Evolutionary conservation across 1,140 invertebrate species (phyloP).

Genomic region (Neodiprion fabricii): DNA sequence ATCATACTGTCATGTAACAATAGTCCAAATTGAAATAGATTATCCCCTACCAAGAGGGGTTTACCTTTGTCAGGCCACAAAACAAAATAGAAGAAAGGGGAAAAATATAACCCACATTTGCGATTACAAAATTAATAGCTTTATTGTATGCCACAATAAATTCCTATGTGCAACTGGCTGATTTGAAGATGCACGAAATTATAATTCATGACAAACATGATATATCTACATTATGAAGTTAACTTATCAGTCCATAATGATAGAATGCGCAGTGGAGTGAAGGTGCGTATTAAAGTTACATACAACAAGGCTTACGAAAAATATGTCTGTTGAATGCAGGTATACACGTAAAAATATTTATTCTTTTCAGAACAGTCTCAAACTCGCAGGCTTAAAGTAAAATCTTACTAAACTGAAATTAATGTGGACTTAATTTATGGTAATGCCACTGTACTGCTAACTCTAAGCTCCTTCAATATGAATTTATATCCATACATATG

Average conservation of each 20-base stretch:
- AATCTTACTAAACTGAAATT: neutral
- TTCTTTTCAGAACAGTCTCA: neutral
- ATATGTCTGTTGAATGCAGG: neutral
- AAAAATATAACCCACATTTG: too few species aligned
- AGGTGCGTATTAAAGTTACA: neutral
- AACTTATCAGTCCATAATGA: neutral
- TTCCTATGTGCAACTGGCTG: neutral
- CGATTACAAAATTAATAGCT: neutral
- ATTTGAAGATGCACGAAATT: neutral
- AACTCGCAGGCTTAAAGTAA: neutral
- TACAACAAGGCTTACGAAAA: neutral
- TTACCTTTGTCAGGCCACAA: too few species aligned
- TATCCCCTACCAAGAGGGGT: too few species aligned
- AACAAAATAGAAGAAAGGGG: too few species aligned
- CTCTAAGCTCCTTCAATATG: neutral
- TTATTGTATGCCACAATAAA: neutral
- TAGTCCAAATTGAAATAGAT: too few species aligned
- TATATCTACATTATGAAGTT: neutral
- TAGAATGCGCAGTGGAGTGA: neutral
- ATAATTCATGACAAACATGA: neutral
- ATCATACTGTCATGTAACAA: too few species aligned
- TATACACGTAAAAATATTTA: neutral
- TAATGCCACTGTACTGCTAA: neutral
- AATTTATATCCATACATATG: neutral
- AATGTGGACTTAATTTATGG: neutral